Base-by-base conservation (phyloP, 2,888 invertebrate species). In the Mimumesa dahlbomi region DNA sequence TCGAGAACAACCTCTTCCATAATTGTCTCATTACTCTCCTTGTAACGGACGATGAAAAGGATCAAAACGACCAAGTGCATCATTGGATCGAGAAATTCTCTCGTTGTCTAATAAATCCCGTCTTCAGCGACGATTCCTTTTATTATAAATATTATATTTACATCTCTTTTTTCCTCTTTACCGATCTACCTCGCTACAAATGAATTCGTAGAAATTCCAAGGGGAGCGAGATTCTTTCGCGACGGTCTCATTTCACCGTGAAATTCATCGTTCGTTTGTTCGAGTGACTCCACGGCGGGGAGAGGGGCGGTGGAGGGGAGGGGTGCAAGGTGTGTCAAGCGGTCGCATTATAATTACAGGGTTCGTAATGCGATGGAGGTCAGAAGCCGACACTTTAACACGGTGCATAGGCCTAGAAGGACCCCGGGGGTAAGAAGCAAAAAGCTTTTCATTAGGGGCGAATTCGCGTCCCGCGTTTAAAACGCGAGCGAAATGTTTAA, bases 401-500 rank as follows among this genome's bases (percentile, higher is more conserved):
- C 49, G 29, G 19, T 46, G 45, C 49, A 34, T 61, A 52, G 50
- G 54, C 59, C 56, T 18, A 59, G 43, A 22, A 70, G 56, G 21
- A 19, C 43, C 36, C 4, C 36, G 0, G 36, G 63, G 43, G 50
- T 56, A 66, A 63, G 59, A 52, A 43, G 58, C 50, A 52, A 58
- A 65, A 63, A 63, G 54, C 46, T 46, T 71, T 65, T 64, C 73
- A 57, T 64, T 52, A 45, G 40, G 45, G 25, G 16, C 34, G 69
- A 67, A 79, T 77, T 79, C 74, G 67, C 62, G 54, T 50, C 53
- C 65, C 45, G 65, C 68, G 70, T 57, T 77, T 75, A 73, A 78
- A 82, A 63, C 64, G 65, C 66, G 71, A 62, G 61, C 73, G 70
- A 81, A 79, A 82, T 78, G 80, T 83, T 83, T 83, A 73, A 83